phyloP scores from a whole-genome alignment of 2,888 invertebrate species.

The Adelphocoris suturalis region DNA sequence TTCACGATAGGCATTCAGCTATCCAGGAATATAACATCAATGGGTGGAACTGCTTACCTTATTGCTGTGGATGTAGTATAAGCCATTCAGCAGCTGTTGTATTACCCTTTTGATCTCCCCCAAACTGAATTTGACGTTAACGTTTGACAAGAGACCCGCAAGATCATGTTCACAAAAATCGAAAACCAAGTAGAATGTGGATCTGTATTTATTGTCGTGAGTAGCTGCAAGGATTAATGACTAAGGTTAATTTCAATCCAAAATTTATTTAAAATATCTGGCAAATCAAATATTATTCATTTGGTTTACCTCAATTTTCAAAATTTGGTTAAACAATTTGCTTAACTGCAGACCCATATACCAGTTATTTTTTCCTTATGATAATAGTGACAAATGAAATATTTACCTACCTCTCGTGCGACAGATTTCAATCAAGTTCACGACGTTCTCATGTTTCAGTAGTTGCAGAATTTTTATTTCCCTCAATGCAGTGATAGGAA shows the following conservation, averaged over 20 bases:
- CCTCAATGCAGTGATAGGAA: slow-evolving; percentile 97
- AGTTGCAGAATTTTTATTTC: slow-evolving; percentile 97
- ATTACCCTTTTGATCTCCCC: slow-evolving; percentile 98
- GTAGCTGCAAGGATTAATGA: slow-evolving; percentile 79
- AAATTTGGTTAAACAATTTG: no score
- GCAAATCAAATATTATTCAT: no score
- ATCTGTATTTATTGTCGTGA: slow-evolving; percentile 87
- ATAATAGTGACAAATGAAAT: no score
- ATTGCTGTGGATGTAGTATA: slow-evolving; percentile 97
- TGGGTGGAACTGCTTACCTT: slow-evolving; percentile 81
- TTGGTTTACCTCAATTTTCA: no score
- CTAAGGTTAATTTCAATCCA: no score
- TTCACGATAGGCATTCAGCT: no score
- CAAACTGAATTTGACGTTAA: slow-evolving; percentile 96
- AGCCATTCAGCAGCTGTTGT: slow-evolving; percentile 90
- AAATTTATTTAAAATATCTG: no score
- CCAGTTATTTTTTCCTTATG: no score
- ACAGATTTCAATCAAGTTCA: slow-evolving; percentile 97
- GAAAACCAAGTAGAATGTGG: slow-evolving; percentile 96
- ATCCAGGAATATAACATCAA: no score
- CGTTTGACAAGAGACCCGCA: slow-evolving; percentile 96
- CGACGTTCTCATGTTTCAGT: slow-evolving; percentile 97
- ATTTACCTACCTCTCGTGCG: slow-evolving; percentile 88
- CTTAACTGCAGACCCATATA: no score
- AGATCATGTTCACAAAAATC: slow-evolving; percentile 99